Percentiles rank a stretch among this genome's conserved stretches.
Evolutionary conservation across 2,113 vertebrate species (phyloP).

Genomic region (Rhinopomastus cyanomelas): DNA sequence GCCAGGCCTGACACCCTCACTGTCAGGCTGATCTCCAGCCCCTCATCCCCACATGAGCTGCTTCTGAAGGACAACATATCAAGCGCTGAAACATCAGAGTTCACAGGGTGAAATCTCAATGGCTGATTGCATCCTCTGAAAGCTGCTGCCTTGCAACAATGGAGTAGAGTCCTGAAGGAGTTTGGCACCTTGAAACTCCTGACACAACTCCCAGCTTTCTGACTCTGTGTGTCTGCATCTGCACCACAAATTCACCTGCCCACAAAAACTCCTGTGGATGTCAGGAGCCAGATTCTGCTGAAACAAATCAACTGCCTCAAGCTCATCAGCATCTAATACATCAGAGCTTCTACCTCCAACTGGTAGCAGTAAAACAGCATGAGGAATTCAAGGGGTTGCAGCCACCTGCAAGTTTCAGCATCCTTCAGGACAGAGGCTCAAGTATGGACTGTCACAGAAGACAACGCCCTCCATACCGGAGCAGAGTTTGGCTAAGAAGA

Average conservation of each 20-base stretch:
- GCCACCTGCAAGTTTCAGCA: neutral
- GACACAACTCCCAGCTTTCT: neutral
- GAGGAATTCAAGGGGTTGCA: neutral
- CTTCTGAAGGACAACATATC: neutral
- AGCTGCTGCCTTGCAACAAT: neutral
- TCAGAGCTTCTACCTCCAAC: neutral
- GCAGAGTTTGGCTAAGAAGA: neutral
- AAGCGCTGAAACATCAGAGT: neutral
- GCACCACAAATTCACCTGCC: neutral
- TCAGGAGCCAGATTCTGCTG: neutral
- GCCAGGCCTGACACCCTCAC: too few relatives aligned
- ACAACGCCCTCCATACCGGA: neutral
- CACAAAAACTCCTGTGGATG: neutral
- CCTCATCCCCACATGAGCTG: neutral
- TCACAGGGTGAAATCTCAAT: neutral
- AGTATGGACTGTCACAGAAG: neutral
- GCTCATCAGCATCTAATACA: rapidly evolving
- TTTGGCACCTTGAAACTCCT: neutral
- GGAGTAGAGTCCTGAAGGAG: neutral
- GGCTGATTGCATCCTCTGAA: neutral
- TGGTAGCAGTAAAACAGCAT: neutral
- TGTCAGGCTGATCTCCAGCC: too few relatives aligned
- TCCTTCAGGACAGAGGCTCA: neutral
- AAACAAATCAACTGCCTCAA: neutral
- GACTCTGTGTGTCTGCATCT: neutral